Conservation (phyloP, 2,113 vertebrate species). For the Piliocolobus tephrosceles region DNA sequence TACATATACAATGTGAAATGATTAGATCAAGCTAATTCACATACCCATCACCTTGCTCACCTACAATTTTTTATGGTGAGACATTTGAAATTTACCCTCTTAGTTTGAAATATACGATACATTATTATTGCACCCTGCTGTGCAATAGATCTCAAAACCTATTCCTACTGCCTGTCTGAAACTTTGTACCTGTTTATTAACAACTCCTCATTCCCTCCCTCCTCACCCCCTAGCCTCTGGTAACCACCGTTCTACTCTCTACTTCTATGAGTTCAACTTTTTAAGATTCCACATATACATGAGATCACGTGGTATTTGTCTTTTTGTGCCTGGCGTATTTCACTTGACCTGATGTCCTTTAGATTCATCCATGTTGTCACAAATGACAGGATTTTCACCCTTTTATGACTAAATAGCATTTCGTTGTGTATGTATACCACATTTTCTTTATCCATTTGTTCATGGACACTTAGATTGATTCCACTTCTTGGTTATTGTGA, state of each 20-base stretch:
- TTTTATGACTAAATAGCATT: neutral
- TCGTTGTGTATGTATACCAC: neutral
- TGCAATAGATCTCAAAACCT: neutral
- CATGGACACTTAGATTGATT: neutral
- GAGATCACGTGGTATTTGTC: neutral
- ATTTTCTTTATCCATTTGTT: neutral
- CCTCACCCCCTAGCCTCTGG: neutral
- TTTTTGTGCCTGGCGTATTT: neutral
- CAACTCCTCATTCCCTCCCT: neutral
- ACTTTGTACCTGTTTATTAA: neutral
- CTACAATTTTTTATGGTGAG: neutral
- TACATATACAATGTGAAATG: neutral
- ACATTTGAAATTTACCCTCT: neutral
- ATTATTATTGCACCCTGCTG: neutral
- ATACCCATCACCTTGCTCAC: neutral
- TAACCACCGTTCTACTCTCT: neutral
- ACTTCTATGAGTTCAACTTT: neutral
- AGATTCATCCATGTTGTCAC: neutral
- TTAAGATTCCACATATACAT: neutral
- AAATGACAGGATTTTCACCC: neutral
- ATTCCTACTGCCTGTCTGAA: neutral
- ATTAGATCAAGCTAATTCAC: neutral
- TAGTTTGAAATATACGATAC: neutral
- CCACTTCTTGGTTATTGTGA: neutral
- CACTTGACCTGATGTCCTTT: neutral